phyloP scores from a whole-genome alignment of 1,140 invertebrate genomes.

The Triops longicaudatus region DNA sequence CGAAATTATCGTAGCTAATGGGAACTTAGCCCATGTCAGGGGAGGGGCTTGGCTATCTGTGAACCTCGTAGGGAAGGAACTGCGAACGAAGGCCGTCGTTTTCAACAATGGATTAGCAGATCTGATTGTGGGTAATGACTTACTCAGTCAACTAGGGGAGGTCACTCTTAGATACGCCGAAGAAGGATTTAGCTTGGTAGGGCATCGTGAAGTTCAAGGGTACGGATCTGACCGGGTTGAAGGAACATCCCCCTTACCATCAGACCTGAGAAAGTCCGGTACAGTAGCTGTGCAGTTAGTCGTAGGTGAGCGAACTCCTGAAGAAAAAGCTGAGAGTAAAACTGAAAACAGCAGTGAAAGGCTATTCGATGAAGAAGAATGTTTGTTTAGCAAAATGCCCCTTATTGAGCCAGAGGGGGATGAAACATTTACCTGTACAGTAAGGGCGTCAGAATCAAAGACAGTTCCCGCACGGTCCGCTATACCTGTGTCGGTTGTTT shows the following conservation, averaged over 20 bases:
- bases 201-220: neutral
- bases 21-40: neutral
- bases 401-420: neutral
- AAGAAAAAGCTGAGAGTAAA: neutral
- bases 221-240: neutral
- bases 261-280: neutral
- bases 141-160: neutral
- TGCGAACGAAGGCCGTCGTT: neutral
- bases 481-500: neutral
- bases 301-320: neutral
- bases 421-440: neutral
- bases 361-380: too few species aligned
- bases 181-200: neutral
- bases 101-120: neutral
- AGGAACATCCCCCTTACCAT: neutral
- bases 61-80: neutral
- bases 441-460: neutral
- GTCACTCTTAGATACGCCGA: neutral
- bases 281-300: neutral
- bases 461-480: neutral
- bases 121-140: neutral
- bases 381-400: neutral
- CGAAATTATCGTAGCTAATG: slow-evolving; percentile 16
- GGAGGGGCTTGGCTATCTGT: neutral
- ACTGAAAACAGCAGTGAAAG: neutral